These are phyloP conservation scores for Sorex araneus DNA, from an alignment of 2,113 vertebrate species.

Conservation along the genomic window DNA sequence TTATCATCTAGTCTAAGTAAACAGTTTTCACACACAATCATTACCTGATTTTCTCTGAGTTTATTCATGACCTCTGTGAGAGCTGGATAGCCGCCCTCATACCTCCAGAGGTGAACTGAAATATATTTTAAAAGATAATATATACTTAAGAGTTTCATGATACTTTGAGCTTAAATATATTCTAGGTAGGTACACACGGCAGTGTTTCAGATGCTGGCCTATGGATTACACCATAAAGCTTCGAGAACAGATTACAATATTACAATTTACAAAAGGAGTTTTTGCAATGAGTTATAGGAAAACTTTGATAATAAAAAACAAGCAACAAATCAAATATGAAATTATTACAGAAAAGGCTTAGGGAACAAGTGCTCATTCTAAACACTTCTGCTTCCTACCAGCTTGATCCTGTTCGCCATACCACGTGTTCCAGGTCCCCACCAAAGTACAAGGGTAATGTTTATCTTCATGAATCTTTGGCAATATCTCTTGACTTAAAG, in stretches of 20 bases:
- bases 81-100: constrained; percentile 98
- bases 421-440: constrained; percentile 99
- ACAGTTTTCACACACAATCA: neutral
- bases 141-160: constrained; percentile 57
- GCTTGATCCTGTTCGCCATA: constrained; percentile 99
- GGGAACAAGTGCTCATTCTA: constrained; percentile 42
- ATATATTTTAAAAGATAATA: constrained; percentile 84
- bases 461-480: constrained; percentile 95
- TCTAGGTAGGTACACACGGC: neutral
- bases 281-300: constrained; percentile 27
- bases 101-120: constrained; percentile 98
- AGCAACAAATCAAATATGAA: constrained; percentile 23
- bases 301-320: constrained; percentile 41
- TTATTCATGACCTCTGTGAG: constrained; percentile 99
- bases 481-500: constrained; percentile 94
- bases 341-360: neutral
- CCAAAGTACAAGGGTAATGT: constrained; percentile 97
- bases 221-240: constrained; percentile 7
- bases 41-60: constrained; percentile 96
- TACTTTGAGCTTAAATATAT: constrained; percentile 10
- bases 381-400: constrained; percentile 90
- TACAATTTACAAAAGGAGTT: neutral
- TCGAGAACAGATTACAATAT: constrained; percentile 20
- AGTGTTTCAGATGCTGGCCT: neutral
- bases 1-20: neutral